Evolutionary conservation across 2,797 vertebrate genomes (phyloP), one percentile per base, ranked within the genome.

Genomic region (Galaxias olidus): DNA sequence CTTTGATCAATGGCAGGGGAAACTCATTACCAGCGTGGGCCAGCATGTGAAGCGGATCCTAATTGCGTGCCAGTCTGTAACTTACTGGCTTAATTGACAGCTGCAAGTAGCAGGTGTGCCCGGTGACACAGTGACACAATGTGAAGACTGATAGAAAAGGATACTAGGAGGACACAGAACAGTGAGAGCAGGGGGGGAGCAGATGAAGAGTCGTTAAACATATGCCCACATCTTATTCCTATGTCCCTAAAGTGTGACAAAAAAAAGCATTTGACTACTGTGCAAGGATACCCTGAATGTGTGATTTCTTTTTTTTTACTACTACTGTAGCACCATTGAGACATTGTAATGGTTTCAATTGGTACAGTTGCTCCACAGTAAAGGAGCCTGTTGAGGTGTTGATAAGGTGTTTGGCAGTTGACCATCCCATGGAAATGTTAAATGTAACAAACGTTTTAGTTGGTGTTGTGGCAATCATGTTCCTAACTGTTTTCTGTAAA

Each of bases 1-100:
- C 91, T 90, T 91, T 91, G 90, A 92, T 92, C 90, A 92, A 91
- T 92, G 90, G 87, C 86, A 84, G 83, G 72, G 86, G 86, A 90
- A 91, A 90, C 79, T 91, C 89, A 91, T 92, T 90, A 92, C 76
- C 77, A 82, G 83, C 81, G 58, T 73, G 72, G 59, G 77, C 85
- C 83, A 69, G 84, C 80, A 79, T 77, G 61, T 73, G 80, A 86
- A 85, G 79, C 83, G 73, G 83, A 80, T 80, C 74, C 72, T 90
- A 88, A 90, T 88, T 90, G 84, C 56, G 73, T 88, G 87, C 86
- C 86, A 85, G 84, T 85, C 86, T 83, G 84, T 87, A 87, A 87
- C 85, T 86, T 81, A 61, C 79, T 20, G 75, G 74, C 69, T 77
- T 90, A 89, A 92, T 89, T 91, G 89, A 88, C 90, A 91, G 87